Percentiles rank a stretch among this genome's conserved stretches.
Evolutionary conservation across 2,797 vertebrate species (phyloP).

Genomic region (Catostomus latipinnis): DNA sequence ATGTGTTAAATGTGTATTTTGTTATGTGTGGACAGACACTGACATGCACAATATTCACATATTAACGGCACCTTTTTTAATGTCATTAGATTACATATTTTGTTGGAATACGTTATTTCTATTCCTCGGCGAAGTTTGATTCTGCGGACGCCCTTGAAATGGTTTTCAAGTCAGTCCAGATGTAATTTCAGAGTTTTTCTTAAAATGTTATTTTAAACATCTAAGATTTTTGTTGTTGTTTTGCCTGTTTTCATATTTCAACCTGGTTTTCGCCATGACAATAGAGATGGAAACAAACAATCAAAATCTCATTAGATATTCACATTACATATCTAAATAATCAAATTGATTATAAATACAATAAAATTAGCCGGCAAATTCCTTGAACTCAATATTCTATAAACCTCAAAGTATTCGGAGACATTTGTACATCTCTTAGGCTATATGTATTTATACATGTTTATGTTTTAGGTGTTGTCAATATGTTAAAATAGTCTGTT

Average conservation of each 20-base stretch:
- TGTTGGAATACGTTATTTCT: background rate
- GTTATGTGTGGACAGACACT: background rate
- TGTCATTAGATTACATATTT: background rate
- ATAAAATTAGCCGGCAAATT: background rate
- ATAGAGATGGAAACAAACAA: no score
- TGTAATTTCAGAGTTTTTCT: no score
- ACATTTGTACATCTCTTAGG: background rate
- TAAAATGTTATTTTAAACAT: no score
- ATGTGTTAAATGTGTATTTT: background rate
- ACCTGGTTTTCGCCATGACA: no score
- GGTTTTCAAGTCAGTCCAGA: no score
- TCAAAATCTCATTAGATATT: no score
- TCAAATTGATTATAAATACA: background rate
- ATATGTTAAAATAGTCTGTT: background rate
- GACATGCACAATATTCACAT: background rate
- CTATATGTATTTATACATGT: background rate
- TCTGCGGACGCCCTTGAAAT: no score
- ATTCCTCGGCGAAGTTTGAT: no score
- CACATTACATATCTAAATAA: no score
- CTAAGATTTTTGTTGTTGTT: no score
- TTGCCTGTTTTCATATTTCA: no score
- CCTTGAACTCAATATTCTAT: background rate
- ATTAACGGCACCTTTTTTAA: background rate
- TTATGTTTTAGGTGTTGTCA: background rate
- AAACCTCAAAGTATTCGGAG: background rate